Evolutionary conservation across 2,113 vertebrate species (phyloP), one percentile per base, ranked within the genome.

Genomic region (Epinephelus cyanopodus): DNA sequence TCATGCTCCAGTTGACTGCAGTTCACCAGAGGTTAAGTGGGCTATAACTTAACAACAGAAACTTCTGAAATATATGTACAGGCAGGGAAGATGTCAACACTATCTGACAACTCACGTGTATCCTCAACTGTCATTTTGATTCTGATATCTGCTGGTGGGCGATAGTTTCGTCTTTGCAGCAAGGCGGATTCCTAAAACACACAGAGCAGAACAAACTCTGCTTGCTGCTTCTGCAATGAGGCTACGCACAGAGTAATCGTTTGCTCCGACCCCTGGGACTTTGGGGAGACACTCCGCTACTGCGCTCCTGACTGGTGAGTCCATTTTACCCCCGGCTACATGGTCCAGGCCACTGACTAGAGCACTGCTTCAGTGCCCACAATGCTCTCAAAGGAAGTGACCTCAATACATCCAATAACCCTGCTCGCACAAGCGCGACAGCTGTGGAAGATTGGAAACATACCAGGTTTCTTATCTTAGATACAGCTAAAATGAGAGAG

Each of bases 371-470:
- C 92, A 89, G 81, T 88, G 89, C 88, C 84, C 90, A 90, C 84
- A 77, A 71, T 48, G 74, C 88, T 91, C 90, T 92, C 92, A 76
- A 80, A 94, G 93, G 92, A 93, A 90, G 87, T 90, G 93, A 91
- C 90, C 93, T 93, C 92, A 92, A 94, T 94, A 86, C 92, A 94
- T 85, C 90, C 89, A 84, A 92, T 91, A 90, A 92, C 84, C 15
- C 84, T 85, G 91, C 77, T 92, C 79, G 69, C 87, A 92, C 89
- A 86, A 74, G 90, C 47, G 62, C 69, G 82, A 80, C 85, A 74
- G 87, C 83, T 79, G 85, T 62, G 75, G 83, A 87, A 86, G 87
- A 92, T 89, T 87, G 91, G 79, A 84, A 61, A 77, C 76, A 48
- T 50, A 83, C 61, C 66, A 45, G 85, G 61, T 77, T 86, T 79